phyloP scores from a whole-genome alignment of 1,140 invertebrate species.

The Melanaphis sacchari region DNA sequence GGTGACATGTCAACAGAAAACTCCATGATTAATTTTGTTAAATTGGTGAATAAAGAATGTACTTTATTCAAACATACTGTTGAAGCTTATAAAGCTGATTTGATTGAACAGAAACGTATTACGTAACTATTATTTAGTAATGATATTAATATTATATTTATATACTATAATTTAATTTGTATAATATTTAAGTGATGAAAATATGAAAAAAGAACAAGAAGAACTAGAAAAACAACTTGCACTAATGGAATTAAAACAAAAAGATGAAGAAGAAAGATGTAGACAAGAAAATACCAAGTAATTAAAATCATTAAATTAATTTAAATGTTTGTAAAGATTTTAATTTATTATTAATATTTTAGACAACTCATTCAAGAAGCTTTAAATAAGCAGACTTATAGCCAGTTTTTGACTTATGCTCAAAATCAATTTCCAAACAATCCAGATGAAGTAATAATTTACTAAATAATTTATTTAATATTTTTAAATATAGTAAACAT shows the following conservation, averaged over 20 bases:
- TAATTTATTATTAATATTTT: conserved; percentile 58
- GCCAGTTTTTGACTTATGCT: conserved; percentile 92
- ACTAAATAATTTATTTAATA: not conserved
- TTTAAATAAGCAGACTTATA: conserved; percentile 94
- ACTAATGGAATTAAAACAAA: conserved; percentile 54
- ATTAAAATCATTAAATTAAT: conserved; percentile 65
- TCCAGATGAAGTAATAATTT: conserved; percentile 75
- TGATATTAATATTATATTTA: not conserved
- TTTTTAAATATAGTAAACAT: not conserved
- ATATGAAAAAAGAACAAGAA: conserved; percentile 60
- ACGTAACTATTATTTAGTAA: conserved; percentile 66
- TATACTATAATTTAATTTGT: not conserved
- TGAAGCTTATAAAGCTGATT: conserved; percentile 87
- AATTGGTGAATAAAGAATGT: conserved; percentile 85
- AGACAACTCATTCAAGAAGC: conserved; percentile 92
- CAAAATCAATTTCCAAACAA: conserved; percentile 95
- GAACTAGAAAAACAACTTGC: conserved; percentile 60
- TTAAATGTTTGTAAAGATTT: not conserved
- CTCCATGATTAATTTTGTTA: conserved; percentile 91
- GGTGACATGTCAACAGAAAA: conserved; percentile 84
- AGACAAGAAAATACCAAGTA: conserved; percentile 70
- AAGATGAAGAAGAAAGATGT: conserved; percentile 63
- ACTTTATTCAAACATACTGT: conserved; percentile 89
- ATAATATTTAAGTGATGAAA: conserved; percentile 51
- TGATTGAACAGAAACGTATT: conserved; percentile 73